These are phyloP conservation scores for Alces alces DNA, from an alignment of 2,113 vertebrate genomes.

Conservation along the genomic window DNA sequence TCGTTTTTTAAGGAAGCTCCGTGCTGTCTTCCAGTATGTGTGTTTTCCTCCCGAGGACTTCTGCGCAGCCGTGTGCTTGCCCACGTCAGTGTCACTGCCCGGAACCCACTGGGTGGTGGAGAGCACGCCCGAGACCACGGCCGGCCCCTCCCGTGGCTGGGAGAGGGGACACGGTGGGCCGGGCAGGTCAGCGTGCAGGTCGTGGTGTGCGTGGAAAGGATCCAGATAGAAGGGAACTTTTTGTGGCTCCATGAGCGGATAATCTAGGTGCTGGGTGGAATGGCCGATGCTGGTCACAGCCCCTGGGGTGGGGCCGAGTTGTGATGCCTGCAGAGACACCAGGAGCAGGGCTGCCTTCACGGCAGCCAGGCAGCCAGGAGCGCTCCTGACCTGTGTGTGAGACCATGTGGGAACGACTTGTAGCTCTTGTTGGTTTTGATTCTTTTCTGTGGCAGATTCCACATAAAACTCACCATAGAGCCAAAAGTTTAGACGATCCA, in stretches of 20 bases:
- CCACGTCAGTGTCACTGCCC: fast-evolving
- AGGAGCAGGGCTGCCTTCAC: fast-evolving
- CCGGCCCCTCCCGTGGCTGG: background rate
- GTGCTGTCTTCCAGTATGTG: background rate
- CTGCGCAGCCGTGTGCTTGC: fast-evolving
- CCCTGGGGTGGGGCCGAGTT: fast-evolving
- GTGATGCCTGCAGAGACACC: fast-evolving
- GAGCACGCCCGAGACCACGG: background rate
- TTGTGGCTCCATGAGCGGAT: fast-evolving
- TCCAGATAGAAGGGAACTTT: background rate
- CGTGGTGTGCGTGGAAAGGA: fast-evolving
- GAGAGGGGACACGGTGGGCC: fast-evolving
- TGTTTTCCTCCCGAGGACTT: background rate
- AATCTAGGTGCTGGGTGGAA: background rate
- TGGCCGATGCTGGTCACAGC: background rate
- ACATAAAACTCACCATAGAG: background rate
- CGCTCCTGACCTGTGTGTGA: background rate
- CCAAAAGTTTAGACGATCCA: fast-evolving
- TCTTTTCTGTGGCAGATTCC: background rate
- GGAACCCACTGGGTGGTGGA: fast-evolving
- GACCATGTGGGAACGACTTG: background rate
- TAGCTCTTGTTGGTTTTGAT: background rate
- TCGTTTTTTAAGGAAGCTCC: background rate
- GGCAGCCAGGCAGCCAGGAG: fast-evolving
- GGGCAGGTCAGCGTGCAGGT: fast-evolving